Conservation (phyloP, 1,140 invertebrate genomes). For the Laupala kohalensis region DNA sequence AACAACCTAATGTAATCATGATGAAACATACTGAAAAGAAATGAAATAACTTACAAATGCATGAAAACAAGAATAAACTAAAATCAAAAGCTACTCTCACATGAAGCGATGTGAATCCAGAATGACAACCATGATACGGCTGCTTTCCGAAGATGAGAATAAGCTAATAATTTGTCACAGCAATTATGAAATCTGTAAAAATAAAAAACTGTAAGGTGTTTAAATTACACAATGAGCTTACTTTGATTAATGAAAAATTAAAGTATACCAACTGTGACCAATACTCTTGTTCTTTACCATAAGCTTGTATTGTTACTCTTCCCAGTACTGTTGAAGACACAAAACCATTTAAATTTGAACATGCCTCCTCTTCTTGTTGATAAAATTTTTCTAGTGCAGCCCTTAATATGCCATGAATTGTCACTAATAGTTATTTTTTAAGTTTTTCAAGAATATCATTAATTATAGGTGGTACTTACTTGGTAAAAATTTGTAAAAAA, state of each 20-base stretch:
- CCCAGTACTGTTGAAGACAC: background rate
- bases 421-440: no score
- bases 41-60: background rate
- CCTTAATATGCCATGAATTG: no score
- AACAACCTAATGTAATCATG: background rate
- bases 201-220: background rate
- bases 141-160: background rate
- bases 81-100: background rate
- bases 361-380: background rate
- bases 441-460: no score
- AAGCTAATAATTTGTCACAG: background rate
- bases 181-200: background rate
- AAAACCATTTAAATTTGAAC: background rate
- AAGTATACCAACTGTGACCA: background rate
- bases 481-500: background rate
- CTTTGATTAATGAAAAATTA: background rate
- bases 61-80: background rate
- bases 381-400: background rate
- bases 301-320: background rate
- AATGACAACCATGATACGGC: background rate
- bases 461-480: no score
- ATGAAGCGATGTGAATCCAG: background rate
- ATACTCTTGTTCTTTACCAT: background rate
- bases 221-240: background rate
- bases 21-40: background rate